Evolutionary conservation across 2,797 vertebrate genomes (phyloP).

Genomic region (Pempheris klunzingeri): DNA sequence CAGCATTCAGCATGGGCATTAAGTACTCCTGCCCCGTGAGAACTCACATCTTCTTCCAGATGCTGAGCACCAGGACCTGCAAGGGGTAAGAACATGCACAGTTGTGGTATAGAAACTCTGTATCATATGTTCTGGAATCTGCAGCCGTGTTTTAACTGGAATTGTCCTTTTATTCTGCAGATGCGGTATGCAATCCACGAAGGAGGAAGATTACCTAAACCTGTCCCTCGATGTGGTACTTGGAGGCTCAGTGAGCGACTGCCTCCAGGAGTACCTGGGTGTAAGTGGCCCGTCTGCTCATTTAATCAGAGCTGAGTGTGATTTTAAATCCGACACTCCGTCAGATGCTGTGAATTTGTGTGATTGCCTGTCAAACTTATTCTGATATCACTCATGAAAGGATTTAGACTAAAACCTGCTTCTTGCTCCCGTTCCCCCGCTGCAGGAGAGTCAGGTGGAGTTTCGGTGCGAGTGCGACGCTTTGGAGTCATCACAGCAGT

Average conservation of each 20-base stretch:
- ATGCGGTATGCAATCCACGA: neutral
- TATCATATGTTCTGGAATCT: neutral
- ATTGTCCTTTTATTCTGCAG: constrained; percentile 5
- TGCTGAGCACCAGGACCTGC: constrained; percentile 20
- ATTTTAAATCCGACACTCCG: neutral
- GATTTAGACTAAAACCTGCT: neutral
- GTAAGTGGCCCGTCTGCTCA: neutral
- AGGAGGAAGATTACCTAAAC: neutral
- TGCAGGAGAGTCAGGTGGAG: neutral
- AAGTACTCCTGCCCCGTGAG: neutral
- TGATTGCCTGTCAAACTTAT: too few relatives aligned
- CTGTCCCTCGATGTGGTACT: neutral
- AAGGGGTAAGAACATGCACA: neutral
- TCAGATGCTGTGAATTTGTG: neutral
- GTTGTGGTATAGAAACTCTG: neutral
- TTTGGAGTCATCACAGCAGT: neutral
- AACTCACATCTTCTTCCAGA: neutral
- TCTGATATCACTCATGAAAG: neutral
- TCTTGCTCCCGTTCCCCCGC: neutral
- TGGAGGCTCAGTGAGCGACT: neutral
- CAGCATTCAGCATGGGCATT: neutral
- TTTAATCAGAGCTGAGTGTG: neutral
- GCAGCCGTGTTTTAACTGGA: neutral
- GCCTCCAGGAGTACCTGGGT: neutral
- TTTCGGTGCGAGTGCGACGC: neutral